phyloP scores from a whole-genome alignment of 2,113 vertebrate species.

The Syngnathus floridae region DNA sequence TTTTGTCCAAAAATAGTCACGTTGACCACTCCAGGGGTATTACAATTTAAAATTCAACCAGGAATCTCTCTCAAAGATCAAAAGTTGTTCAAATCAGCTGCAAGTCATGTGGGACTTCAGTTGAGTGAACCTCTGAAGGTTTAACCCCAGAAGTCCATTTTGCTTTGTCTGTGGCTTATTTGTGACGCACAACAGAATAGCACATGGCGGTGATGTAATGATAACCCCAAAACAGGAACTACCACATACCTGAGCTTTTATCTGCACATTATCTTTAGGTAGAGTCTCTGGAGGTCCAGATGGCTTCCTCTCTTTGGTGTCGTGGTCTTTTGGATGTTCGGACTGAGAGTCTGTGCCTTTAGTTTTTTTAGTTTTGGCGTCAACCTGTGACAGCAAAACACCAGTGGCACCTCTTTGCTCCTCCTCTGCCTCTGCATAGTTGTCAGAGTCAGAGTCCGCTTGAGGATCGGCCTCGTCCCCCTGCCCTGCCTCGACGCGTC shows the following conservation, averaged over 20 bases:
- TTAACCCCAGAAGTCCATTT: too few species aligned
- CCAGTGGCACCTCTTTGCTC: background rate
- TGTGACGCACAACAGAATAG: background rate
- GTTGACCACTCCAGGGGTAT: background rate
- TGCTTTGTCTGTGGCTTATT: too few species aligned
- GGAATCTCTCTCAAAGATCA: too few species aligned
- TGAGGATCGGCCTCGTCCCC: conserved; percentile 1
- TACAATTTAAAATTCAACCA: too few species aligned
- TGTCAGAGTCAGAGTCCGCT: conserved; percentile 17
- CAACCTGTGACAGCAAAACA: background rate
- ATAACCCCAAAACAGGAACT: too few species aligned
- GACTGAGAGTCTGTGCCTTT: background rate
- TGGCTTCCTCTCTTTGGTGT: background rate
- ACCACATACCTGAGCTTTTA: background rate
- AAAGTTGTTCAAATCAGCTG: background rate
- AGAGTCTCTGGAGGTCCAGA: background rate
- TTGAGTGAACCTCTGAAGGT: background rate
- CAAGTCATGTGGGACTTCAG: background rate
- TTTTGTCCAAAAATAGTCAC: background rate
- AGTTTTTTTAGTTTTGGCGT: conserved; percentile 4
- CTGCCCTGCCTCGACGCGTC: background rate
- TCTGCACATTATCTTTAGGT: background rate
- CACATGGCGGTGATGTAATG: background rate
- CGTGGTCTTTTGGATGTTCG: background rate
- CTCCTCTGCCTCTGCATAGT: conserved; percentile 13